These are phyloP conservation scores for Ellobius talpinus DNA, from an alignment of 2,113 vertebrate genomes.

Conservation along the genomic window DNA sequence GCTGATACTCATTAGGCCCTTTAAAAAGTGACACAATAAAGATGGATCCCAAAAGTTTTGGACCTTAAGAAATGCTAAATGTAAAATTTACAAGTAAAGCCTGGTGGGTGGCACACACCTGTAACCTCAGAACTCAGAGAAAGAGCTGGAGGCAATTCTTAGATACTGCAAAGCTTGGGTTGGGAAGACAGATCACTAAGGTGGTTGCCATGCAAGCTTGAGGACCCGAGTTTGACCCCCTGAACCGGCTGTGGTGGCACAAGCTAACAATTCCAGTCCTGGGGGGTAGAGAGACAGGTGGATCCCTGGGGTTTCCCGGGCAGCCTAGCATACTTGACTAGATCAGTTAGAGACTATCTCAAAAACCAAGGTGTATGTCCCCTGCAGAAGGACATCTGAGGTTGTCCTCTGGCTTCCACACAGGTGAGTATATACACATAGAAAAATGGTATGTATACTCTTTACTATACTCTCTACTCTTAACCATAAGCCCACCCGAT, in stretches of 20 bases:
- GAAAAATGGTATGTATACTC: neutral
- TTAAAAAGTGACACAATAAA: neutral
- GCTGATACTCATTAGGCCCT: neutral
- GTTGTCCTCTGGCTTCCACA: neutral
- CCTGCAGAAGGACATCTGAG: neutral
- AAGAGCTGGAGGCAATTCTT: neutral
- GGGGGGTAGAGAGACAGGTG: neutral
- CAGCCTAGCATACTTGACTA: neutral
- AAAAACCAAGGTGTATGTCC: neutral
- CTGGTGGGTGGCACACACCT: neutral
- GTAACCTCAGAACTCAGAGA: neutral
- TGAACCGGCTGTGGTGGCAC: neutral
- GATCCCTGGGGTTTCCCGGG: neutral
- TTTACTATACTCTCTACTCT: neutral
- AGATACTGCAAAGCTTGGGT: neutral
- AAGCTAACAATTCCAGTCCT: neutral
- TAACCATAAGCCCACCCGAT: neutral
- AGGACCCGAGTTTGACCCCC: neutral
- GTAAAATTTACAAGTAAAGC: neutral
- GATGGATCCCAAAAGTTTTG: neutral
- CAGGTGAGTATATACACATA: neutral
- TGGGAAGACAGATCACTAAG: neutral
- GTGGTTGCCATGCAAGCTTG: too few species aligned
- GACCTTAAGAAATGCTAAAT: neutral
- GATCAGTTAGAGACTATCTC: neutral